A percentile compares a stretch with the other conserved stretches of the same genome.
phyloP scores from a whole-genome alignment of 2,797 vertebrate genomes.

The Buceros bicornis region DNA sequence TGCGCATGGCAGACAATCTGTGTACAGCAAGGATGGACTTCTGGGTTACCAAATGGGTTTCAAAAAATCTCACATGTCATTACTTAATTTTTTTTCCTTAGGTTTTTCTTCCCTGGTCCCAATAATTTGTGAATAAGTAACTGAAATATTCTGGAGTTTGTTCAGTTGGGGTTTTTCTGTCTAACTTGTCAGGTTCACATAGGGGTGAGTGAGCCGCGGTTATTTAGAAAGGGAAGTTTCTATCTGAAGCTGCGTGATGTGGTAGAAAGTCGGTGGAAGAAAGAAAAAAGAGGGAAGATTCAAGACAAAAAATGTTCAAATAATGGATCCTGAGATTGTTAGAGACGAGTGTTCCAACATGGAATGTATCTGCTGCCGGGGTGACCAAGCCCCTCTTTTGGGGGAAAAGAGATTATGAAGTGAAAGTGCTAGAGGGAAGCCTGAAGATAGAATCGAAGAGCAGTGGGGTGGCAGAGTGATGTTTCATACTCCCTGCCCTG shows the following conservation, averaged over 20 bases:
- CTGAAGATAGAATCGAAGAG: neutral
- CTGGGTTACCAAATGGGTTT: neutral
- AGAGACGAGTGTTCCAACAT: neutral
- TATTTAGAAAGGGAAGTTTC: neutral
- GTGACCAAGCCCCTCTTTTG: neutral
- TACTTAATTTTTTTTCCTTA: neutral
- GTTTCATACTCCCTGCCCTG: neutral
- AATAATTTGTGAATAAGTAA: neutral
- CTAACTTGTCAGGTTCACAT: neutral
- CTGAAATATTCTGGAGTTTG: neutral
- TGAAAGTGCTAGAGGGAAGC: neutral
- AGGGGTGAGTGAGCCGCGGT: neutral
- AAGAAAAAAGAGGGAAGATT: neutral
- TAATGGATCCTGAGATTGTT: neutral
- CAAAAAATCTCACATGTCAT: neutral
- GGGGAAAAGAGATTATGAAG: neutral
- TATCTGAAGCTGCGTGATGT: neutral
- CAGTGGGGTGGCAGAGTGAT: neutral
- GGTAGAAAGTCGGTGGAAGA: neutral
- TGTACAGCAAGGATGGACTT: neutral
- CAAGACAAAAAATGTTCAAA: neutral
- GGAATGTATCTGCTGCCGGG: too few species aligned
- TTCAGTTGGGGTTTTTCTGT: neutral
- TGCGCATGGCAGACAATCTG: neutral
- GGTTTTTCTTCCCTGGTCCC: neutral